These are phyloP conservation scores for Neopipo cinnamomea DNA, from an alignment of 2,113 vertebrate species.

Conservation along the genomic window DNA sequence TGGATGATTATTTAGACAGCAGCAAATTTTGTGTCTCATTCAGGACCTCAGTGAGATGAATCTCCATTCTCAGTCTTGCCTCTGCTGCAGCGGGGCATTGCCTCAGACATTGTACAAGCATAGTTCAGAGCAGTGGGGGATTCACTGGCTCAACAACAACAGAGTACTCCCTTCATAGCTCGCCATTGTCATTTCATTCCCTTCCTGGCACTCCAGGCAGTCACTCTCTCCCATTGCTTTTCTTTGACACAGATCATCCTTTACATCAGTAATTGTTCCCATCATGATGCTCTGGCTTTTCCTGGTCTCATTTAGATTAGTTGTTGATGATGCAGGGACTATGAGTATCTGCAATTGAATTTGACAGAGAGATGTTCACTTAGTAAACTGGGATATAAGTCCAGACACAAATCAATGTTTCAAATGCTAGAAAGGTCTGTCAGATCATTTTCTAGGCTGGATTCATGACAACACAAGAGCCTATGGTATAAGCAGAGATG, in stretches of 20 bases:
- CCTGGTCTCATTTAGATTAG: not conserved
- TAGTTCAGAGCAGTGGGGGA: not conserved
- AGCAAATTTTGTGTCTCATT: not conserved
- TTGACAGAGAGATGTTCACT: not conserved
- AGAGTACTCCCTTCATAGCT: not conserved
- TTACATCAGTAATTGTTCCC: not conserved
- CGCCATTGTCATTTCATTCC: not conserved
- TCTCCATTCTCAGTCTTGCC: not conserved
- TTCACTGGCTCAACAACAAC: not conserved
- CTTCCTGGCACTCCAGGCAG: not conserved
- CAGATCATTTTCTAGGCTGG: not conserved
- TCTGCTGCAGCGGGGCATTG: not conserved
- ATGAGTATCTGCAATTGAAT: not conserved
- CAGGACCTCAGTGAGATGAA: not conserved
- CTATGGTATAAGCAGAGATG: not conserved
- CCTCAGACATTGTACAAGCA: rapidly evolving
- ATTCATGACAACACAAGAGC: not conserved
- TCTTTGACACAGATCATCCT: not conserved
- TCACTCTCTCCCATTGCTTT: not conserved
- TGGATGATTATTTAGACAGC: not conserved
- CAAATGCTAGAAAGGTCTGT: not conserved
- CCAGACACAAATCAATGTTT: not conserved
- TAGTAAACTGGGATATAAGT: not conserved
- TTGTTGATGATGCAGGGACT: not conserved
- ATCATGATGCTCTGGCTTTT: not conserved